Percentiles rank a stretch among this genome's conserved stretches.
Conservation (phyloP, 2,797 vertebrate species). For the Vultur gryphus region DNA sequence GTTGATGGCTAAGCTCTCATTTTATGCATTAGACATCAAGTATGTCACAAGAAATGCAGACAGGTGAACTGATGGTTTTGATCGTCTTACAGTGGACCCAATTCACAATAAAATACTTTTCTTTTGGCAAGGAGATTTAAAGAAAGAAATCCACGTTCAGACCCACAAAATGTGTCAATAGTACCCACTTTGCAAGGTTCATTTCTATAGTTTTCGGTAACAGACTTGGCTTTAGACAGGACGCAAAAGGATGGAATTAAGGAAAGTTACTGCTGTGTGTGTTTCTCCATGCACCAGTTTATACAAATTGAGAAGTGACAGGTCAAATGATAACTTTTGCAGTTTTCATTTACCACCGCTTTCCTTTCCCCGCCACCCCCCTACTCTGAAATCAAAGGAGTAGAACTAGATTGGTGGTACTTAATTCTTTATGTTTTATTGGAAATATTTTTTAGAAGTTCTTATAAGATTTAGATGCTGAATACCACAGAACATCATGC, state of each 20-base stretch:
- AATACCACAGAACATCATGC: neutral
- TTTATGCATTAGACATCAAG: accelerated
- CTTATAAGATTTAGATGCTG: neutral
- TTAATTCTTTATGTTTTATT: neutral
- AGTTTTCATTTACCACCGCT: neutral
- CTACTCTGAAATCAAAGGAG: neutral
- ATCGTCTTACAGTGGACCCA: neutral
- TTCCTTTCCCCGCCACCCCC: neutral
- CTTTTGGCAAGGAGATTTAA: neutral
- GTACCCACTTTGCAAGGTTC: neutral
- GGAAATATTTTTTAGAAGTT: neutral
- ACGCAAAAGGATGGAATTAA: neutral
- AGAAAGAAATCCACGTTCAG: neutral
- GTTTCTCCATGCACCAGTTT: neutral
- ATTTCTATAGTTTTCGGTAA: neutral
- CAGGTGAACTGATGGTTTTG: neutral
- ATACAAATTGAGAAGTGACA: neutral
- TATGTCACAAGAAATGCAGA: neutral
- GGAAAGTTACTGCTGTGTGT: neutral
- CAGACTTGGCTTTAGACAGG: neutral
- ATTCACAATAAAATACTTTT: neutral
- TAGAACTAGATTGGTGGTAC: neutral
- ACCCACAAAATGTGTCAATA: neutral
- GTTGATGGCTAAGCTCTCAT: neutral
- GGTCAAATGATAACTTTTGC: neutral